Evolutionary conservation across 2,113 vertebrate genomes (phyloP), one percentile per base, ranked within the genome.

Genomic region (Sardina pilchardus): DNA sequence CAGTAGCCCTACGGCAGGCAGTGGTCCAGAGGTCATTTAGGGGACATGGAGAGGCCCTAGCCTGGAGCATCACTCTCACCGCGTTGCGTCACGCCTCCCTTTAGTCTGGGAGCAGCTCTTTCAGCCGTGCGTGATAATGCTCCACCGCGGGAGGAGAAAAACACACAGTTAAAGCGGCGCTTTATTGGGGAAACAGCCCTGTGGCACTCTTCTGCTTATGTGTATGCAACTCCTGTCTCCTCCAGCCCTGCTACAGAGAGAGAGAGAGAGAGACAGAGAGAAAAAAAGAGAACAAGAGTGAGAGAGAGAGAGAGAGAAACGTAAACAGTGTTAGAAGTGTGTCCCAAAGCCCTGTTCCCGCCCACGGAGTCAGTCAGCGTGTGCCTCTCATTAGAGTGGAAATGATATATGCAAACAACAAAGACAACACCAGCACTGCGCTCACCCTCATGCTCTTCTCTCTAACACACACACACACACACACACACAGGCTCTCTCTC

Each of bases 321-420:
- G 90, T 93, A 93, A 93, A 59, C 53, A 36, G 10, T 16, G 71
- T 78, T 16, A 34, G 14, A 78, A 78, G 92, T 90, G 93, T 87
- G 90, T 89, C 89, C 89, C 82, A 81, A 90, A 91, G 88, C 92
- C 91, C 88, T 91, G 90, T 89, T 90, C 90, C 88, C 90, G 83
- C 88, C 89, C 88, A 90, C 91, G 91, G 89, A 88, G 90, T 83
- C 88, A 90, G 87, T 87, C 90, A 82, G 90, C 91, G 91, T 82
- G 83, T 89, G 26, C 89, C 88, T 89, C 92, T 93, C 92, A 93
- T 93, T 93, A 93, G 92, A 91, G 90, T 91, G 92, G 92, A 93
- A 94, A 94, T 93, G 87, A 92, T 94, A 94, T 94, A 92, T 93
- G 92, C 93, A 94, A 92, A 95, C 93, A 94, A 93, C 91, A 91